phyloP scores from a whole-genome alignment of 2,113 vertebrate species.

The Indicator maculatus region DNA sequence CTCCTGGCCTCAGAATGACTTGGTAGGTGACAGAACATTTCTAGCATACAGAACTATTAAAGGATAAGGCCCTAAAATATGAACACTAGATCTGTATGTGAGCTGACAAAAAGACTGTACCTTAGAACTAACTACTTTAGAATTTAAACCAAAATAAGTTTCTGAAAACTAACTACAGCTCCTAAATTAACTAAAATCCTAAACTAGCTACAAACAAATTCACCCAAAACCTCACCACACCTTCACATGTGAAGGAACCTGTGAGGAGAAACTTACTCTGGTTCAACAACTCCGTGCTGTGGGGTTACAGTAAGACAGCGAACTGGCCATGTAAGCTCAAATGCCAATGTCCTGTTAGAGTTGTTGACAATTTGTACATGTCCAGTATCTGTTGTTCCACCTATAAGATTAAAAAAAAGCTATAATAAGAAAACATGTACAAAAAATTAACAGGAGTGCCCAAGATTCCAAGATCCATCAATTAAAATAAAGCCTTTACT shows the following conservation, averaged over 20 bases:
- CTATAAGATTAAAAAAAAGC: conserved; percentile 68
- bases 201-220: neutral
- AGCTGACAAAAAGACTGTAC: neutral
- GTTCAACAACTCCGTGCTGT: conserved; percentile 86
- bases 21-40: neutral
- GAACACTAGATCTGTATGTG: neutral
- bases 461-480: neutral
- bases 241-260: neutral
- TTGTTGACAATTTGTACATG: conserved; percentile 84
- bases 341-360: conserved; percentile 78
- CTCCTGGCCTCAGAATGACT: neutral
- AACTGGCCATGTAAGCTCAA: conserved; percentile 95
- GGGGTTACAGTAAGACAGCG: conserved; percentile 94
- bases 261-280: conserved; percentile 79
- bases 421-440: neutral
- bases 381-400: conserved; percentile 75
- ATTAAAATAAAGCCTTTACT: neutral
- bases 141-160: neutral
- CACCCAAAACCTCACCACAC: neutral
- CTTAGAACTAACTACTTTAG: neutral
- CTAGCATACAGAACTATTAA: neutral
- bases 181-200: neutral
- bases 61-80: neutral
- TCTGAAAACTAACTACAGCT: neutral
- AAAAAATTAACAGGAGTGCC: neutral